phyloP scores from a whole-genome alignment of 2,113 vertebrate species.

The Hemiprocne comata region DNA sequence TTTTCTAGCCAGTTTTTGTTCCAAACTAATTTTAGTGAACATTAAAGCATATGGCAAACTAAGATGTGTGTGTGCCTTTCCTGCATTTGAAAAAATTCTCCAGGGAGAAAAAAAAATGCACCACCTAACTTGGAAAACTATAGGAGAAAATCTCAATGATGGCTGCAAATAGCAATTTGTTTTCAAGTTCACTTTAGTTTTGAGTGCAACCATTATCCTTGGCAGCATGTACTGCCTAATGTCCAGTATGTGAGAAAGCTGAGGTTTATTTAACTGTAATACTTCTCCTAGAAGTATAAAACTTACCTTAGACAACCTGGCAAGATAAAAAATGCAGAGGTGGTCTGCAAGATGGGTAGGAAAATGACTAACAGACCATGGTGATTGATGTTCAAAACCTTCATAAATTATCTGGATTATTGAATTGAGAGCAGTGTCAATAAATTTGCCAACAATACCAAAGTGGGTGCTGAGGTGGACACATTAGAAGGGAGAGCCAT shows the following conservation, averaged over 20 bases:
- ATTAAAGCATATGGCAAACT: conserved; percentile 28
- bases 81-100: neutral
- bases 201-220: neutral
- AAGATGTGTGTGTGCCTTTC: neutral
- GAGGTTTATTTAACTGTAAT: neutral
- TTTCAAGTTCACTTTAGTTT: neutral
- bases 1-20: conserved; percentile 28
- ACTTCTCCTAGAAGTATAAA: neutral
- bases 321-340: neutral
- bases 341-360: neutral
- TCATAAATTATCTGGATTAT: neutral
- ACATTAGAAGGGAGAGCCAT: too few relatives aligned
- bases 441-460: too few relatives aligned
- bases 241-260: neutral
- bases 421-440: neutral
- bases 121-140: neutral
- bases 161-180: neutral
- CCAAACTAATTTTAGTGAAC: conserved; percentile 4
- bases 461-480: too few relatives aligned
- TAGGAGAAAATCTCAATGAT: neutral
- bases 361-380: neutral
- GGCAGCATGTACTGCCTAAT: neutral
- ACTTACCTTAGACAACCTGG: neutral
- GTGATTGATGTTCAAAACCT: neutral
- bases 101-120: neutral